phyloP scores from a whole-genome alignment of 1,140 invertebrate species.

The Anastrepha obliqua region DNA sequence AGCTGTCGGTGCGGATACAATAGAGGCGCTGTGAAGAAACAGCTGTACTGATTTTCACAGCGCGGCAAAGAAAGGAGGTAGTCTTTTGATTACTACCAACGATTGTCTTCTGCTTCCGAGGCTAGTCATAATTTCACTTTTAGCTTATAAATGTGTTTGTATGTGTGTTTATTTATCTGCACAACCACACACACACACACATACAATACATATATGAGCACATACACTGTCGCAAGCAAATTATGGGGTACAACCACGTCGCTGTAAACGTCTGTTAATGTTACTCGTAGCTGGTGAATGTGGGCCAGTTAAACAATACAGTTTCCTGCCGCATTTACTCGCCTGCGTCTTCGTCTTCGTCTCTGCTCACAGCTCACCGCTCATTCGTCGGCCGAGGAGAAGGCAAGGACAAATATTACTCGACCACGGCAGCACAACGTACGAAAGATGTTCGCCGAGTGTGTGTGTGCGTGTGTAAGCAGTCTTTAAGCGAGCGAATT shows the following conservation, averaged over 20 bases:
- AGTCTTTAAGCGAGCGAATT: no score
- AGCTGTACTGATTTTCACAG: background rate
- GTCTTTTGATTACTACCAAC: background rate
- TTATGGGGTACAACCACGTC: no score
- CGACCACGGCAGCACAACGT: no score
- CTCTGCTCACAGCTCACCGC: background rate
- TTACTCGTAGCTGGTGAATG: background rate
- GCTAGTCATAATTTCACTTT: slow-evolving; percentile 34
- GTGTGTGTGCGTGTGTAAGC: no score
- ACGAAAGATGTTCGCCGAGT: no score
- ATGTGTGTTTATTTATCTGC: background rate
- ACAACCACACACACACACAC: background rate
- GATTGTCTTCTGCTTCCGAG: background rate
- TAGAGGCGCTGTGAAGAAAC: background rate
- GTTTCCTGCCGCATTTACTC: slow-evolving; percentile 19
- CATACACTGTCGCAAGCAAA: no score
- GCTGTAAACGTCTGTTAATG: background rate
- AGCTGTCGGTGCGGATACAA: background rate
- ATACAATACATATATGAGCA: background rate
- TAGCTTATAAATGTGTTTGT: background rate
- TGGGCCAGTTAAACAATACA: slow-evolving; percentile 35
- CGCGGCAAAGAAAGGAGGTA: background rate
- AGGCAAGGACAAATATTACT: background rate
- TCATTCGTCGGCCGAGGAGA: background rate
- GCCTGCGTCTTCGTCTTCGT: no score